Conservation (phyloP, 2,888 invertebrate genomes). For the Isotomurus palustris region DNA sequence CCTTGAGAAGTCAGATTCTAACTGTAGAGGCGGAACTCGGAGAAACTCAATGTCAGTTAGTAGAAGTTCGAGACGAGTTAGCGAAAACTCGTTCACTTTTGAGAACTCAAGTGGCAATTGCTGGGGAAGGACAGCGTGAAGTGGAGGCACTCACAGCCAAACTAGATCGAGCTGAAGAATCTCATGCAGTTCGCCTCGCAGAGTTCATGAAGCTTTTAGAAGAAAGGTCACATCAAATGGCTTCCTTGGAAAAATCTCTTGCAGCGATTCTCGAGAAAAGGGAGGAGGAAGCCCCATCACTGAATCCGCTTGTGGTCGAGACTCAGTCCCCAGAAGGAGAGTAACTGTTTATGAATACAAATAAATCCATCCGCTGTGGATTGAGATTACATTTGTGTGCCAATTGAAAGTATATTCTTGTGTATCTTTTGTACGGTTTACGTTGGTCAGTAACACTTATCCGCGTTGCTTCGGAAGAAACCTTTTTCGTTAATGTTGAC, state of each 20-base stretch:
- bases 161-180: slow-evolving; percentile 28
- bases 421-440: no score
- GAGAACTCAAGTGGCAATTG: slow-evolving; percentile 29
- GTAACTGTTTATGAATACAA: no score
- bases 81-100: slow-evolving; percentile 26
- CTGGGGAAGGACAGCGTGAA: slow-evolving; percentile 32
- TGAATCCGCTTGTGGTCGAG: no score
- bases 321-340: no score
- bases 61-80: slow-evolving; percentile 26
- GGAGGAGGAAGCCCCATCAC: no score
- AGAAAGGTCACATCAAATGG: slow-evolving; percentile 34
- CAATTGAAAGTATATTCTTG: no score
- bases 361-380: no score
- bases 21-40: slow-evolving; percentile 19
- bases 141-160: slow-evolving; percentile 23
- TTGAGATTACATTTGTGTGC: no score
- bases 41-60: slow-evolving; percentile 15
- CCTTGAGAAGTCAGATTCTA: no score
- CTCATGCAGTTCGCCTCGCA: slow-evolving; percentile 32
- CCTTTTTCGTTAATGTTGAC: no score
- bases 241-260: slow-evolving; percentile 28
- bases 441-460: no score
- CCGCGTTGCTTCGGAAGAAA: no score
- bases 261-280: slow-evolving; percentile 20
- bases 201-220: slow-evolving; percentile 38